Evolutionary conservation across 2,888 invertebrate genomes (phyloP), one percentile per base, ranked within the genome.

Genomic region (Phortica okadai): DNA sequence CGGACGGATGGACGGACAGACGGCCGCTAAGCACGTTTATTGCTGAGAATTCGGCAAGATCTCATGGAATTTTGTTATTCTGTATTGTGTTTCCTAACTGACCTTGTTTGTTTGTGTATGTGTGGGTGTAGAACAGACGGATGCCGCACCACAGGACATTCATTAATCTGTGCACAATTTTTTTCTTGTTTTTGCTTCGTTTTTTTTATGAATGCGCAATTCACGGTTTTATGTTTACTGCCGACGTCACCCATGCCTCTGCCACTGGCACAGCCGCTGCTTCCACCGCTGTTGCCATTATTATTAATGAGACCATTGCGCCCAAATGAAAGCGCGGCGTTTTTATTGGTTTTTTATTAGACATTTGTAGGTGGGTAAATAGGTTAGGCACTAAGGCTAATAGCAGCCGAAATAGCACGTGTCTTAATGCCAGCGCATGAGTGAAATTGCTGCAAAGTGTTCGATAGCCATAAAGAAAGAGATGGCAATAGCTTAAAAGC

Each of bases 291-390:
- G 56, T 14, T 16, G 56, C 56, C 56, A 56, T 56, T 56, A 33
- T 33, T 33, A 16, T 56, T 62, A 62, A 62, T 25, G 62, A 16
- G 21, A 25, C 62, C 62, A 62, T 62, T 62, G 16, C 21, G 62
- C 10, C 21, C 10, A 62, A 11, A 62, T 25, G 25, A 59, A 16
- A 21, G 25, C 5, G 25, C 62, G 50, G 50, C 6, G 8, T 2
- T 14, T 62, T 62, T 62, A 62, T 62, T 16, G 33, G 21, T 62
- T 62, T 62, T 25, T 62, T 25, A 62, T 10, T 25, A 62, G 10
- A 16, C 62, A 21, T 62, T 21, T 16, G 62, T 21, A 62, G 62
- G 62, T 62, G 25, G 50, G 5, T 14, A 50, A 50, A 50, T 11
- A 50, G 50, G 10, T 50, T 14, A 50, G 50, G 14, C 50, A 11